These are phyloP conservation scores for Neopipo cinnamomea DNA, from an alignment of 2,113 vertebrate species.

Conservation along the genomic window DNA sequence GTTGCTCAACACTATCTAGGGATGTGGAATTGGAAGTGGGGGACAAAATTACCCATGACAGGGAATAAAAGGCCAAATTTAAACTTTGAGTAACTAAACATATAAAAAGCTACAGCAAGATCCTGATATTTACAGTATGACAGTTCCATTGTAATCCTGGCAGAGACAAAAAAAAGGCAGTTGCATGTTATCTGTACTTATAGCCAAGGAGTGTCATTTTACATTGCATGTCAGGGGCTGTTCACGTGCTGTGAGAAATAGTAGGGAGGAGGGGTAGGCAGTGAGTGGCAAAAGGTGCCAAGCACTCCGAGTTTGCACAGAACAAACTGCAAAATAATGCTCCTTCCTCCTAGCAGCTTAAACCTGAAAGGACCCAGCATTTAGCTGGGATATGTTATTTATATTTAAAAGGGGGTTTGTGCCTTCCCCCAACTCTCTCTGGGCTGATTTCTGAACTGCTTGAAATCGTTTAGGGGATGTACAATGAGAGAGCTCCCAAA, in stretches of 20 bases:
- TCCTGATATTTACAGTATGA: neutral
- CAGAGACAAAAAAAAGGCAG: neutral
- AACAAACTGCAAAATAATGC: neutral
- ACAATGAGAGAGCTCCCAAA: neutral
- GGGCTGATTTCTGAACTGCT: neutral
- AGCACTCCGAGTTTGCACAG: neutral
- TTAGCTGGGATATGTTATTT: neutral
- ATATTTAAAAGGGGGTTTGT: neutral
- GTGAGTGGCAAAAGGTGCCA: neutral
- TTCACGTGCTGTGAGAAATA: neutral
- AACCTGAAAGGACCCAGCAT: neutral
- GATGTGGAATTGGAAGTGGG: neutral
- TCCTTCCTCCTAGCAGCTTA: neutral
- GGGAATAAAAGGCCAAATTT: neutral
- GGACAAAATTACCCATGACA: neutral
- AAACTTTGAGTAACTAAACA: neutral
- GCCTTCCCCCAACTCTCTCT: fast-evolving
- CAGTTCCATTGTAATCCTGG: neutral
- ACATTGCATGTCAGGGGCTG: neutral
- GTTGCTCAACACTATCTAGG: neutral
- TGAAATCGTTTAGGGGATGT: neutral
- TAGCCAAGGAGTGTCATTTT: neutral
- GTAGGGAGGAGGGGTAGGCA: no score
- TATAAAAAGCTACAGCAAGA: neutral
- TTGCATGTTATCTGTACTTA: neutral